phyloP scores from a whole-genome alignment of 2,113 vertebrate genomes.

The Bombycilla garrulus region DNA sequence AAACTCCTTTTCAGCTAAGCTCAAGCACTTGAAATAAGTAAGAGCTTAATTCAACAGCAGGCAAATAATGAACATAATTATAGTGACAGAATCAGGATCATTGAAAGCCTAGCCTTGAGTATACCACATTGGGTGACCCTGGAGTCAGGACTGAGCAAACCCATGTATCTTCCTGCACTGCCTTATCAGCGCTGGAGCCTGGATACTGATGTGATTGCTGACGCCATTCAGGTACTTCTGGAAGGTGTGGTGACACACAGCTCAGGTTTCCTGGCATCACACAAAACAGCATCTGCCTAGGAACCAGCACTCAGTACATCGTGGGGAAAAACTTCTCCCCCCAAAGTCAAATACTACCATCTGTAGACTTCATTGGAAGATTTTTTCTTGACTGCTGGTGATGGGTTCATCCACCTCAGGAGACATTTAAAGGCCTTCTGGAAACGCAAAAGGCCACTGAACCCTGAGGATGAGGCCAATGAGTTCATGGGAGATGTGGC shows the following conservation, averaged over 20 bases:
- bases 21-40: not conserved
- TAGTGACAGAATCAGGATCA: not conserved
- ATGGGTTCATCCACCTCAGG: not conserved
- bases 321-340: not conserved
- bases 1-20: not conserved
- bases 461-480: not conserved
- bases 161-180: not conserved
- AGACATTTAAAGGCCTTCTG: not conserved
- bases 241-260: not conserved
- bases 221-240: not conserved
- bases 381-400: not conserved
- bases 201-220: not conserved
- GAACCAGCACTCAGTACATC: not conserved
- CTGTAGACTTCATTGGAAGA: not conserved
- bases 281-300: not conserved
- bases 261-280: not conserved
- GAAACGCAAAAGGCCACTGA: not conserved
- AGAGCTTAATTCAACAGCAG: not conserved
- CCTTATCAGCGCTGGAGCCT: not conserved
- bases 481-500: rapidly evolving
- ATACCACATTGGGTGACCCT: not conserved
- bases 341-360: not conserved
- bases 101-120: not conserved
- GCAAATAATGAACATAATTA: not conserved
- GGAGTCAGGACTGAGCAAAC: not conserved